Conservation (phyloP, 2,113 vertebrate species). For the Prietella phreatophila region DNA sequence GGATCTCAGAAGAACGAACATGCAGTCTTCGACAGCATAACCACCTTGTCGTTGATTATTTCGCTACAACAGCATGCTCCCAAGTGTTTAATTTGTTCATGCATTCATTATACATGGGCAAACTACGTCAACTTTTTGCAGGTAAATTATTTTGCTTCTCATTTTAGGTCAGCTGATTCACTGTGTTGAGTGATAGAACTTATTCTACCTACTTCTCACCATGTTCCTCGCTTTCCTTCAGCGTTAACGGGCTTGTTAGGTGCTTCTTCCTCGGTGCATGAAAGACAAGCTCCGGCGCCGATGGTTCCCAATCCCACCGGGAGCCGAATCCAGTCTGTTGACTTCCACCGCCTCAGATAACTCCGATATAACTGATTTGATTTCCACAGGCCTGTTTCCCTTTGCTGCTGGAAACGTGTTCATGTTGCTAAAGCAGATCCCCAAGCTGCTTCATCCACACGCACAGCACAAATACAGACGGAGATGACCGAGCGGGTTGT, state of each 20-base stretch:
- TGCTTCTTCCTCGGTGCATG: constrained; percentile 5
- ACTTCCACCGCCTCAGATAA: background rate
- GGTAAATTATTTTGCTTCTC: background rate
- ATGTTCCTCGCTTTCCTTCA: background rate
- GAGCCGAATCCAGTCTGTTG: background rate
- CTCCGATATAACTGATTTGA: constrained; percentile 22
- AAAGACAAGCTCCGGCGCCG: constrained; percentile 4
- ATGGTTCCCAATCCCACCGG: constrained; percentile 15
- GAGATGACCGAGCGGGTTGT: constrained; percentile 4
- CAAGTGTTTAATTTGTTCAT: background rate
- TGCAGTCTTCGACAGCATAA: background rate
- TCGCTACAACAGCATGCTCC: background rate
- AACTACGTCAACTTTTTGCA: background rate
- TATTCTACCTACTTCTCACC: background rate
- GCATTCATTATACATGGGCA: background rate
- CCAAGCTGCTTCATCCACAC: background rate
- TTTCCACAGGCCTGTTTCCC: constrained; percentile 10
- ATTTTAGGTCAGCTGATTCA: background rate
- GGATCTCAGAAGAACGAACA: background rate
- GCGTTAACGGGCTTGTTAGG: constrained; percentile 25
- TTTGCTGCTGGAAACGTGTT: background rate
- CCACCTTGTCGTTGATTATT: no score
- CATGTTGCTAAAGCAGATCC: constrained; percentile 16
- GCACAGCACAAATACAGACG: background rate
- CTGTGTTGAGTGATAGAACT: background rate